Evolutionary conservation across 2,113 vertebrate genomes (phyloP).

Genomic region (Cololabis saira): DNA sequence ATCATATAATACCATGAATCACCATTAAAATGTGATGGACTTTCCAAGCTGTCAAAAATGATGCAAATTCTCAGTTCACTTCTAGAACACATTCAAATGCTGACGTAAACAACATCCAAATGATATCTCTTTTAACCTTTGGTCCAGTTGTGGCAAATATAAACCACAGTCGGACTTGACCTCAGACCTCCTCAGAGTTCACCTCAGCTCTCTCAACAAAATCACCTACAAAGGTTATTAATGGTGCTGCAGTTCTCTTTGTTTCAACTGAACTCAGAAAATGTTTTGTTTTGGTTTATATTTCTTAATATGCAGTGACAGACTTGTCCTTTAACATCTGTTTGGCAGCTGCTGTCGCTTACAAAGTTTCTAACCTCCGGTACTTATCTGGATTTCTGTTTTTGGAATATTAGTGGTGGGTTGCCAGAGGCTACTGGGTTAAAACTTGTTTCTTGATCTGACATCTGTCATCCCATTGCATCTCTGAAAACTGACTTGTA

Average conservation of each 20-base stretch:
- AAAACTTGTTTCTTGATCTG: slow-evolving; percentile 4
- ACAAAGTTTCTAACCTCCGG: slow-evolving; percentile 4
- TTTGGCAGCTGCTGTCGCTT: slow-evolving; percentile 20
- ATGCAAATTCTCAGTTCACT: background rate
- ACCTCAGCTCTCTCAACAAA: too few species aligned
- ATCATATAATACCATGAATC: background rate
- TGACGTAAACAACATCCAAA: background rate
- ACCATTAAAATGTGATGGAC: background rate
- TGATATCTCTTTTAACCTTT: background rate
- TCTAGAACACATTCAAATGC: background rate
- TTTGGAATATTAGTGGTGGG: background rate
- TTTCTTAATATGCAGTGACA: background rate
- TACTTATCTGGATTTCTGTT: slow-evolving; percentile 6
- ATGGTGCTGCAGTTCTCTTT: too few species aligned
- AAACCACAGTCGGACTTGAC: too few species aligned
- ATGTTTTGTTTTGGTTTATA: too few species aligned
- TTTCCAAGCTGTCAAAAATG: background rate
- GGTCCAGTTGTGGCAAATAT: background rate
- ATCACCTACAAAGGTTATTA: too few species aligned
- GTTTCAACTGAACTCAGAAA: too few species aligned
- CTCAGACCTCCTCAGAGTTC: too few species aligned
- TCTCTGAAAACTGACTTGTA: background rate
- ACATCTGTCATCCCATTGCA: background rate
- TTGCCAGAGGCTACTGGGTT: slow-evolving; percentile 12
- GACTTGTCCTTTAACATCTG: slow-evolving; percentile 13